Base-by-base conservation (phyloP, 2,888 invertebrate species). In the Petrophora chlorosata region DNA sequence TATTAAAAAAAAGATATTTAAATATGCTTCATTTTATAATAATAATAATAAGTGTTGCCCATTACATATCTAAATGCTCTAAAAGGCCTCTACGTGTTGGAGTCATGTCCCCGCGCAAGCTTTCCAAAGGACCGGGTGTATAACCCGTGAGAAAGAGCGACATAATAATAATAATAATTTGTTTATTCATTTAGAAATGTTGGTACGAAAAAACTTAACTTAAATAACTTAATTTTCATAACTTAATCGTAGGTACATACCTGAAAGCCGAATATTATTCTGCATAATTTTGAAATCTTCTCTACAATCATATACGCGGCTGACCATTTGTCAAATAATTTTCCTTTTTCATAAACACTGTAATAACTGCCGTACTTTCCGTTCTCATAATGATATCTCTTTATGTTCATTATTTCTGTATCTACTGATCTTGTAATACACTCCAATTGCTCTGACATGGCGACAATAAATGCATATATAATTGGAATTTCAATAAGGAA, bases 291-390 rank as follows among this genome's bases (percentile, higher is more conserved):
- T 5, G 66, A 63, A 39, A 56, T 65, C 14, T 64, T 56, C n/a
- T 60, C 59, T 7, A 72, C 48, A 41, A 59, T 67, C 3, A 54
- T 59, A 23, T 73, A 77, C 0, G 70, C 64, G 8, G 45, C 44
- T 5, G 60, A 61, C 73, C 73, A 75, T 47, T 61, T 60, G 17
- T 74, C 56, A 17, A 73, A 50, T 29, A 32, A 5, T 3, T 12
- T 2, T 1, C 28, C 12, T n/a, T 34, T 46, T 15, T 9, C 17
- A 2, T 32, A 38, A 12, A 14, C 14, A 3, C 10, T 2, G 15
- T 42, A 38, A 22, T 14, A 42, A n/a, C 3, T 16, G 5, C 38
- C 15, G 9, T 41, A 14, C 5, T n/a, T 25, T 15, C 4, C n/a
- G 14, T 36, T 23, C 3, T 25, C 32, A 4, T 17, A 0, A 5